These are phyloP conservation scores for Resseliella maxima DNA, from an alignment of 2,888 invertebrate species.

Conservation along the genomic window DNA sequence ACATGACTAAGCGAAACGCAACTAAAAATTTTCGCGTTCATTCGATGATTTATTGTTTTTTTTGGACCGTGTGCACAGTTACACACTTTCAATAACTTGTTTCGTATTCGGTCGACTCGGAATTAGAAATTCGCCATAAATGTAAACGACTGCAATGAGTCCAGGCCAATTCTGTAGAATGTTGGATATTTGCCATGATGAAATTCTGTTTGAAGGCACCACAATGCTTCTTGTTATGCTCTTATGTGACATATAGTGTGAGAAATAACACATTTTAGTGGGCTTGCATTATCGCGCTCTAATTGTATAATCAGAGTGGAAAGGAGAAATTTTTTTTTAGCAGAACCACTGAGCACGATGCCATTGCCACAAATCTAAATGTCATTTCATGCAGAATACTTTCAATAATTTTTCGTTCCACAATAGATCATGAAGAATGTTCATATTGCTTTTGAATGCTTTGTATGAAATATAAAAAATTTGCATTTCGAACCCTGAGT, in stretches of 20 bases:
- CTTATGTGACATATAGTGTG: neutral
- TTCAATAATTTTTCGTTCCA: neutral
- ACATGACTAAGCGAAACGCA: constrained; percentile 17
- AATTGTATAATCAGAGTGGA: neutral
- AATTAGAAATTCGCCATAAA: neutral
- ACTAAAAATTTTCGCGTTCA: neutral
- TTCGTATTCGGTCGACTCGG: neutral
- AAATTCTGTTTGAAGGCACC: neutral
- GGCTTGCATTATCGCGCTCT: neutral
- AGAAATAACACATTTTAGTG: neutral
- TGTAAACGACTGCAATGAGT: neutral
- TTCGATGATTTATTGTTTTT: constrained; percentile 32
- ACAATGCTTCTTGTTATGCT: neutral
- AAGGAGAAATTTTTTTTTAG: neutral
- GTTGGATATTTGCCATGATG: neutral
- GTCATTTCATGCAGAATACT: neutral
- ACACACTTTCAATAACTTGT: neutral
- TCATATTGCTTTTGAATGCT: too few relatives aligned
- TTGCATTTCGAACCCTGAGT: too few relatives aligned
- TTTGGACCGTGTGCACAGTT: neutral
- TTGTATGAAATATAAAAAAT: too few relatives aligned
- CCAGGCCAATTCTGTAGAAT: neutral
- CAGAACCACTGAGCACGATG: neutral
- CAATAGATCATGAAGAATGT: neutral
- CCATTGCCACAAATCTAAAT: neutral